These are phyloP conservation scores for Dromiciops gliroides DNA, from an alignment of 2,113 vertebrate species.

Conservation along the genomic window DNA sequence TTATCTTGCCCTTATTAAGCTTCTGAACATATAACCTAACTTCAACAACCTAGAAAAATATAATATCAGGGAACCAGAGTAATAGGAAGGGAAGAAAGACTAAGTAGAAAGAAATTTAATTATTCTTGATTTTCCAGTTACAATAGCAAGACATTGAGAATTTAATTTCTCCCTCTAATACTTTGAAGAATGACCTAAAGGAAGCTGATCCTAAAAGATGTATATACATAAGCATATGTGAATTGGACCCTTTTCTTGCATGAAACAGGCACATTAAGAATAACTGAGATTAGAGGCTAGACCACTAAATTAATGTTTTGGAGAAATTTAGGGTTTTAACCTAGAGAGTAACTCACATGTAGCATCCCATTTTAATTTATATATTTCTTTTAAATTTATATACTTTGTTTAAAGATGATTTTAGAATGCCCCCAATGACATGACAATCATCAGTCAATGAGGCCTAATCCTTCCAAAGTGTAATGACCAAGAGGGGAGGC, in stretches of 20 bases:
- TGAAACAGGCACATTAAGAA: slow-evolving; percentile 5
- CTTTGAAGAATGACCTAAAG: slow-evolving; percentile 42
- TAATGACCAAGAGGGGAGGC: no score
- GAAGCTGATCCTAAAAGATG: slow-evolving; percentile 3
- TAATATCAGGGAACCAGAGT: neutral
- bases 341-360: neutral
- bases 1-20: neutral
- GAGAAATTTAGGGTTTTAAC: neutral
- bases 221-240: slow-evolving; percentile 16
- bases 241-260: slow-evolving; percentile 9
- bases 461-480: neutral
- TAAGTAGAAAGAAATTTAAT: neutral
- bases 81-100: neutral
- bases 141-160: neutral
- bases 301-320: neutral
- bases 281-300: neutral
- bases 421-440: neutral
- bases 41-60: neutral
- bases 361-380: neutral
- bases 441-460: neutral
- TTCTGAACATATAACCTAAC: neutral
- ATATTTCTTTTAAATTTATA: neutral
- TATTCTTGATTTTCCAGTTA: slow-evolving; percentile 37
- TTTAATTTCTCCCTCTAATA: slow-evolving; percentile 31
- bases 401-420: slow-evolving; percentile 2